These are phyloP conservation scores for Notolepis coatsorum DNA, from an alignment of 2,797 vertebrate genomes.

Conservation along the genomic window DNA sequence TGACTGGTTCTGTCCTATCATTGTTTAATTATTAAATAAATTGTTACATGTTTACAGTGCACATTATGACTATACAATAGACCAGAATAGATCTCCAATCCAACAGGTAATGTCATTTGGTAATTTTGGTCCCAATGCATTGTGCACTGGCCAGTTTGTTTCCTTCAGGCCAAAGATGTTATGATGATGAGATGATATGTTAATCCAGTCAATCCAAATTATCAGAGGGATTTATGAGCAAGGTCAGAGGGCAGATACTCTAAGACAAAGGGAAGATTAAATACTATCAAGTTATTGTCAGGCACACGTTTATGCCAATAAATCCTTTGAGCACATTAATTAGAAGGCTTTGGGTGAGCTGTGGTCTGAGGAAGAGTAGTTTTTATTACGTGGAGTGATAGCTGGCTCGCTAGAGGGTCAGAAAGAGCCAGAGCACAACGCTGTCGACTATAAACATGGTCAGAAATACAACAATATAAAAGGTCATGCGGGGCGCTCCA, in stretches of 20 bases:
- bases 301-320: slow-evolving; percentile 30
- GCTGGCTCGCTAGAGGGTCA: slow-evolving; percentile 28
- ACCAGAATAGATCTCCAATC: neutral
- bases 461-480: too few species aligned
- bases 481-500: too few species aligned
- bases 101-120: too few species aligned
- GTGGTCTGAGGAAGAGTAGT: slow-evolving; percentile 27
- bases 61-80: neutral
- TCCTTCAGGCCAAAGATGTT: too few species aligned
- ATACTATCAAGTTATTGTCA: slow-evolving; percentile 35
- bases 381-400: slow-evolving; percentile 14
- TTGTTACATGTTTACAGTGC: neutral
- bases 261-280: slow-evolving; percentile 44
- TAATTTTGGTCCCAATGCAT: too few species aligned
- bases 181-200: too few species aligned
- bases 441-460: too few species aligned
- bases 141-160: too few species aligned
- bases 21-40: neutral
- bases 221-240: too few species aligned
- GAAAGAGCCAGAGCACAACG: slow-evolving; percentile 33
- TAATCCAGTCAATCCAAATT: too few species aligned
- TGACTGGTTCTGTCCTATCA: neutral
- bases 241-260: too few species aligned
- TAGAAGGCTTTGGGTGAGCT: too few species aligned
- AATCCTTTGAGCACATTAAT: slow-evolving; percentile 25